Conservation (phyloP, 37 sponge, comb jelly and placozoan species). For the Sycon ciliatum region DNA sequence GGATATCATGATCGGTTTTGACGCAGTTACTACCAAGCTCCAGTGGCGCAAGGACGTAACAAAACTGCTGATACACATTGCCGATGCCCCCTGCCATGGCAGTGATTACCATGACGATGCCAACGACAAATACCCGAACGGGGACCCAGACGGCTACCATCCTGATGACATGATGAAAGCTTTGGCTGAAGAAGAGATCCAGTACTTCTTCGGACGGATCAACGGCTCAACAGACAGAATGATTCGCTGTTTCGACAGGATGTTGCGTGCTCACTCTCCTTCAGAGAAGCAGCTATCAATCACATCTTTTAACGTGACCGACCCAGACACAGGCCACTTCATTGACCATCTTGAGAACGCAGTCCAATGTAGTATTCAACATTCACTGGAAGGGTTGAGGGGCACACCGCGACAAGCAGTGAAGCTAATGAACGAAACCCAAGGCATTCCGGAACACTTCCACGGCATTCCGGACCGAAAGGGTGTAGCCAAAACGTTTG, state of each 20-base stretch:
- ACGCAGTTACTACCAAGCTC: conserved; percentile 30
- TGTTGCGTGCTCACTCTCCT: conserved; percentile 31
- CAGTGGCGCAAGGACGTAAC: conserved; percentile 33
- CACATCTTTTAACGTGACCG: conserved; percentile 48
- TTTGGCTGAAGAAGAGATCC: conserved; percentile 28
- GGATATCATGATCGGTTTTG: conserved; percentile 66
- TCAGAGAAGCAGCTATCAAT: conserved; percentile 37
- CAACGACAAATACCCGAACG: conserved; percentile 48
- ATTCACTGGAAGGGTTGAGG: no score
- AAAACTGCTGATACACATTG: conserved; percentile 69
- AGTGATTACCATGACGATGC: conserved; percentile 27
- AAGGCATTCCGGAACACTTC: no score
- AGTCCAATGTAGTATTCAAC: no score
- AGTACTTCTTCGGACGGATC: conserved; percentile 74
- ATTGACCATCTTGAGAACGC: no score
- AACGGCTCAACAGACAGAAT: conserved; percentile 50
- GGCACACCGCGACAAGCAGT: no score
- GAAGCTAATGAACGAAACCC: no score
- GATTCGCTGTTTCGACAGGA: conserved; percentile 52
- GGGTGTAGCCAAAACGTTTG: no score
- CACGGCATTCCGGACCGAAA: no score
- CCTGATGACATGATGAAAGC: conserved; percentile 56
- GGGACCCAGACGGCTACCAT: conserved; percentile 60
- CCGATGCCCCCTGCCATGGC: conserved; percentile 68
- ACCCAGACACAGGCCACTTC: no score